These are phyloP conservation scores for Acleris cristana DNA, from an alignment of 2,888 invertebrate species.

Conservation along the genomic window DNA sequence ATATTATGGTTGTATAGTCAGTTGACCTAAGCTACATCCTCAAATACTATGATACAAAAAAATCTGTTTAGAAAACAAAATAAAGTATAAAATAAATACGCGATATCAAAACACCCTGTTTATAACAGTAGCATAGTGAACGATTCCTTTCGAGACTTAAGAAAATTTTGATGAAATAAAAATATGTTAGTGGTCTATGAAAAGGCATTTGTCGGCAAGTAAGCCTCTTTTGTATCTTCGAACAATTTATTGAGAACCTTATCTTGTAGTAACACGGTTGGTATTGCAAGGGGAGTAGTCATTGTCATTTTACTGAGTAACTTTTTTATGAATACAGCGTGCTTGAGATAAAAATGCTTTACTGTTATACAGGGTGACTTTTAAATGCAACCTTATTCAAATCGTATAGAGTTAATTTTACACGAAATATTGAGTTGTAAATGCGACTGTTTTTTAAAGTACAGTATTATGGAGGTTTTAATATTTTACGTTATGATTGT, in stretches of 20 bases:
- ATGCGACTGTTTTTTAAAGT: no score
- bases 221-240: constrained; percentile 41
- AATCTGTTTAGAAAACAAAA: neutral
- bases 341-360: no score
- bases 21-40: no score
- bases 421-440: no score
- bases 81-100: neutral
- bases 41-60: neutral
- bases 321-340: constrained; percentile 25
- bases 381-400: no score
- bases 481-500: constrained; percentile 25
- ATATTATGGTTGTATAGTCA: no score
- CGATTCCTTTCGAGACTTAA: constrained; percentile 52
- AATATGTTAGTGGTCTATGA: constrained; percentile 61
- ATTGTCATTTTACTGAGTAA: constrained; percentile 9
- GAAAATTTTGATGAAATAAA: constrained; percentile 57
- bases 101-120: constrained; percentile 44
- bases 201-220: constrained; percentile 66
- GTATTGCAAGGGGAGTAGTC: neutral
- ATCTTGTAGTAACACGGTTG: constrained; percentile 4
- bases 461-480: constrained; percentile 15
- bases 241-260: constrained; percentile 3
- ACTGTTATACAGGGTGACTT: no score
- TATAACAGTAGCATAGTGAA: constrained; percentile 42
- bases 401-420: no score